Evolutionary conservation across 2,888 invertebrate species (phyloP).

Genomic region (Ophioninae sp.): DNA sequence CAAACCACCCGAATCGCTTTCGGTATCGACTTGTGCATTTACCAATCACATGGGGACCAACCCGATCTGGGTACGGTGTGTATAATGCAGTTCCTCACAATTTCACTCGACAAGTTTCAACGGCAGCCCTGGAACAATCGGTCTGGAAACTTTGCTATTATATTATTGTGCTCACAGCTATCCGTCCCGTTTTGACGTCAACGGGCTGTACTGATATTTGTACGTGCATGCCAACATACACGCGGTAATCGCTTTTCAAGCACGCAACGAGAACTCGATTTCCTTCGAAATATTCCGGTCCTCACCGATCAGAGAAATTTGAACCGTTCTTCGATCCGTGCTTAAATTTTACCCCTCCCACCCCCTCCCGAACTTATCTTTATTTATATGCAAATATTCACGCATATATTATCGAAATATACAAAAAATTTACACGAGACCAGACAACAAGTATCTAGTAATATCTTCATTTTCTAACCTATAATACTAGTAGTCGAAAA

Average conservation of each 20-base stretch:
- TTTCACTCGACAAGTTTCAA: slow-evolving; percentile 6
- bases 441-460: too few species aligned
- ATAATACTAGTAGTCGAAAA: too few species aligned
- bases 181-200: slow-evolving; percentile 16
- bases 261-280: slow-evolving; percentile 31
- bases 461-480: too few species aligned
- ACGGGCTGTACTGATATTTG: slow-evolving; percentile 16
- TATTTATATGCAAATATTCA: not conserved
- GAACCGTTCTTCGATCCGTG: not conserved
- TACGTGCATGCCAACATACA: slow-evolving; percentile 7
- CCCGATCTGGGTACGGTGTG: not conserved
- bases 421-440: too few species aligned
- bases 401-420: not conserved
- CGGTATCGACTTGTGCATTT: slow-evolving; percentile 15
- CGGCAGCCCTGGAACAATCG: slow-evolving; percentile 15
- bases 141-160: slow-evolving; percentile 1
- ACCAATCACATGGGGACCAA: slow-evolving; percentile 33
- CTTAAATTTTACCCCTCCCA: not conserved
- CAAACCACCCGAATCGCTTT: slow-evolving; percentile 14
- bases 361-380: not conserved
- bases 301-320: not conserved
- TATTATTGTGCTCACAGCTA: not conserved
- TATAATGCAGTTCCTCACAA: not conserved
- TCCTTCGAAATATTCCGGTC: slow-evolving; percentile 12
- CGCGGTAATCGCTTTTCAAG: slow-evolving; percentile 19